Percentiles rank a stretch among this genome's conserved stretches.
Conservation (phyloP, 2,888 invertebrate species). For the Cataglyphis livida region DNA sequence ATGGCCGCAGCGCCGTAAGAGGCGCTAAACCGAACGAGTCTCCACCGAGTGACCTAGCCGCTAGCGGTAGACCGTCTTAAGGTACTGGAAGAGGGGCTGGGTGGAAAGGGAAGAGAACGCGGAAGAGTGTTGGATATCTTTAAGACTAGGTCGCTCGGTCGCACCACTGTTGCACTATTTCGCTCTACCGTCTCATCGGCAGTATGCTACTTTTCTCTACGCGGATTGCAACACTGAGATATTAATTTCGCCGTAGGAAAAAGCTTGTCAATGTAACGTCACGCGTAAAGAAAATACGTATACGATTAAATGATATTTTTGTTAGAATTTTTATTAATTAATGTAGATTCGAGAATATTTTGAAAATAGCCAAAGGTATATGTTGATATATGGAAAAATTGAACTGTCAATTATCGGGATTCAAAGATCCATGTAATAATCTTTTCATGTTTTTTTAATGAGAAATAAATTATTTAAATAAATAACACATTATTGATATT, state of each 20-base stretch:
- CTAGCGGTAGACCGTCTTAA: constrained; percentile 82
- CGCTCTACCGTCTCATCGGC: constrained; percentile 71
- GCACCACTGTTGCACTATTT: constrained; percentile 84
- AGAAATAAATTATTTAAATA: background rate
- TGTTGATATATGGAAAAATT: background rate
- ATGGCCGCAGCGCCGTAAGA: constrained; percentile 70
- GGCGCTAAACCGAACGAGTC: constrained; percentile 62
- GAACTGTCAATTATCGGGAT: background rate
- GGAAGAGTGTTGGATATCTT: constrained; percentile 84
- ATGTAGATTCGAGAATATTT: constrained; percentile 12
- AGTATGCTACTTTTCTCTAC: constrained; percentile 61
- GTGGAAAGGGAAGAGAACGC: constrained; percentile 85
- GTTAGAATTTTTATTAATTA: background rate
- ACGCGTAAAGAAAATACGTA: background rate
- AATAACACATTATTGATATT: background rate
- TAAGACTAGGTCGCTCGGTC: constrained; percentile 85
- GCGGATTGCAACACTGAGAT: constrained; percentile 1
- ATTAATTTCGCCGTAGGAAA: constrained; percentile 21
- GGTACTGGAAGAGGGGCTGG: constrained; percentile 73
- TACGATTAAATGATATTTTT: background rate
- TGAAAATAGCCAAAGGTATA: background rate
- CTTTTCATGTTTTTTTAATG: background rate
- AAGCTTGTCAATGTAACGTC: background rate
- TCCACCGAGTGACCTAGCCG: constrained; percentile 82
- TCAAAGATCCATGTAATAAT: background rate